Conservation (phyloP, 2,113 vertebrate genomes). For the Centropus unirufus region DNA sequence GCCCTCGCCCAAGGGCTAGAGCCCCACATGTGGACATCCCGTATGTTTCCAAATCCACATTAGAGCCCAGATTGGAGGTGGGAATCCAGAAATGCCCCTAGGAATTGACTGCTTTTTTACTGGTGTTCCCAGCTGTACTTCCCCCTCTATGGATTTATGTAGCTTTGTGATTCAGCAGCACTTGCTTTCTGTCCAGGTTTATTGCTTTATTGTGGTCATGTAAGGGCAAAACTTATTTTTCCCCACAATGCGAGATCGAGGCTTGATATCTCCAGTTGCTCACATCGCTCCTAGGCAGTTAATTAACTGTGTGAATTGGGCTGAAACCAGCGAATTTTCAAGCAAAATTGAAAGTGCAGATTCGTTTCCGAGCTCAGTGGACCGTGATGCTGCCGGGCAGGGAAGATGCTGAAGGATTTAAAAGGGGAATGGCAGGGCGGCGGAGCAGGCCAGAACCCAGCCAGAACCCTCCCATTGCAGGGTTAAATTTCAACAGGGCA, state of each 20-base stretch:
- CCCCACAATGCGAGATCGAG: fast-evolving
- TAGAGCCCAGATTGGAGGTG: background rate
- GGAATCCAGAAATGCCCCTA: background rate
- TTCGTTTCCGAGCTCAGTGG: background rate
- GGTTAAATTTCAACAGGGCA: background rate
- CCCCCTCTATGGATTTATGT: fast-evolving
- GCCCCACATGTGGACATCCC: background rate
- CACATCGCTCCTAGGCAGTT: background rate
- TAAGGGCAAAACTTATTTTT: background rate
- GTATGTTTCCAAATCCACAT: fast-evolving
- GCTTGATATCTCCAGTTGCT: background rate
- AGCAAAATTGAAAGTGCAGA: background rate
- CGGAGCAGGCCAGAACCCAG: fast-evolving
- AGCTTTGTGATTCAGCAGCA: fast-evolving
- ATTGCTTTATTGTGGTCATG: background rate
- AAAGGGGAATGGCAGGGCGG: fast-evolving
- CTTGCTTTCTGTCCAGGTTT: background rate
- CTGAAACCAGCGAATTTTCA: background rate
- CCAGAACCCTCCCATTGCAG: background rate
- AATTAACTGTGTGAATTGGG: background rate
- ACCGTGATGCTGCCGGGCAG: fast-evolving
- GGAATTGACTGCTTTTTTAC: background rate
- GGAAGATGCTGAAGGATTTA: background rate
- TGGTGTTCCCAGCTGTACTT: no score
- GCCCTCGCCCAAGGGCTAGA: background rate